Conservation (phyloP, 2,797 vertebrate species). For the Cercopithecus hamlyni region DNA sequence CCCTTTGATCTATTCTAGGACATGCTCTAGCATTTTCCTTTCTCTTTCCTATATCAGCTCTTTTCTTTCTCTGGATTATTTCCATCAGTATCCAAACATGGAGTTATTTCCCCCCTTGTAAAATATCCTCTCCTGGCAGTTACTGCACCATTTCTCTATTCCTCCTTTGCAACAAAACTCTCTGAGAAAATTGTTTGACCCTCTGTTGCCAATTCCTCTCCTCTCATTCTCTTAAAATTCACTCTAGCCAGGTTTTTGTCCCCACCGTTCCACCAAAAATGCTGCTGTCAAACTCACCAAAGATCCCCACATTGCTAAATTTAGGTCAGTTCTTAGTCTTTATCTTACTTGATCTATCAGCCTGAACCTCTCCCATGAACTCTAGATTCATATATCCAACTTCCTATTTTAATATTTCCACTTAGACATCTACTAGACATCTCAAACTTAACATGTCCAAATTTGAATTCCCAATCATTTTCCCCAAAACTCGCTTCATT, state of each 20-base stretch:
- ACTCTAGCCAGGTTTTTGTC: not conserved
- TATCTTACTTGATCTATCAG: not conserved
- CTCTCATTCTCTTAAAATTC: not conserved
- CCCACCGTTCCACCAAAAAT: not conserved
- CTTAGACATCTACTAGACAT: not conserved
- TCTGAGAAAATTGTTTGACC: not conserved
- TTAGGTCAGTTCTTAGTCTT: not conserved
- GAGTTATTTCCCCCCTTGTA: not conserved
- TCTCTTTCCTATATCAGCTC: not conserved
- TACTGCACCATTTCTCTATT: not conserved
- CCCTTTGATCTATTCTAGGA: not conserved
- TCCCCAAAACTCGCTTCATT: not conserved
- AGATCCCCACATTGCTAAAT: not conserved
- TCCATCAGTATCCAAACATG: not conserved
- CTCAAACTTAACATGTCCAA: not conserved
- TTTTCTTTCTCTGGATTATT: not conserved
- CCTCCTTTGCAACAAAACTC: not conserved
- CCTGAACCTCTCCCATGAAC: not conserved
- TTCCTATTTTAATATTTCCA: not conserved
- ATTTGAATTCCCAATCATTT: not conserved
- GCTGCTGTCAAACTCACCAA: not conserved
- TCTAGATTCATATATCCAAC: not conserved
- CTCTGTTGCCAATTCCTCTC: not conserved
- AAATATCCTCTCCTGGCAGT: not conserved
- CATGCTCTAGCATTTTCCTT: not conserved